Evolutionary conservation across 2,888 invertebrate genomes (phyloP), one percentile per base, ranked within the genome.

Genomic region (Automeris io): DNA sequence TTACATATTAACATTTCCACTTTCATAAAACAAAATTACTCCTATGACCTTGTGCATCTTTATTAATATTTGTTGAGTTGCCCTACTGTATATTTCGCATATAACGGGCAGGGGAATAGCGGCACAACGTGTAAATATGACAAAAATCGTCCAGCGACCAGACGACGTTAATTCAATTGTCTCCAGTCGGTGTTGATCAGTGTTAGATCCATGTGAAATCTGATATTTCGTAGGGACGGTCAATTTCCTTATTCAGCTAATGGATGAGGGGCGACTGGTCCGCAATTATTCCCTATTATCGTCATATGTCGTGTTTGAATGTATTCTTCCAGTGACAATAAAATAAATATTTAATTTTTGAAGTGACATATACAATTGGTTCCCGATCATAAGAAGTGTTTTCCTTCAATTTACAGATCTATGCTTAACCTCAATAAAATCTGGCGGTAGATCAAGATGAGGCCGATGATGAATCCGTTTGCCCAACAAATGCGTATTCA

Each of bases 171-270:
- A 86, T 80, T 81, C 78, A 70, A 85, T 86, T 78, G 77, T 76
- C 73, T 69, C 75, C 68, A 65, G 74, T 78, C 83, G 65, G 75
- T 71, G 69, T 54, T 68, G 70, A 85, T 85, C 76, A 79, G 70
- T 70, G 79, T 78, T 78, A 77, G 79, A 83, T 83, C 75, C 77
- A 74, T 78, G 70, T 71, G 85, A 82, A 78, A 85, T 80, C 73
- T 78, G 85, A 86, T 86, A 83, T 82, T 79, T 76, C 73, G 70
- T 58, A 62, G 77, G 81, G 81, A 73, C 57, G 65, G 70, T 58
- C 78, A 80, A 78, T 82, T 75, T 79, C 71, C 75, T 77, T 69
- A 54, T 60, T 44, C 50, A 47, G 48, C 68, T 83, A 82, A 85
- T 83, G 80, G 81, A 80, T 57, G 65, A 70, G 72, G 79, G 77